phyloP scores from a whole-genome alignment of 1,140 invertebrate species.

The Sipha flava region DNA sequence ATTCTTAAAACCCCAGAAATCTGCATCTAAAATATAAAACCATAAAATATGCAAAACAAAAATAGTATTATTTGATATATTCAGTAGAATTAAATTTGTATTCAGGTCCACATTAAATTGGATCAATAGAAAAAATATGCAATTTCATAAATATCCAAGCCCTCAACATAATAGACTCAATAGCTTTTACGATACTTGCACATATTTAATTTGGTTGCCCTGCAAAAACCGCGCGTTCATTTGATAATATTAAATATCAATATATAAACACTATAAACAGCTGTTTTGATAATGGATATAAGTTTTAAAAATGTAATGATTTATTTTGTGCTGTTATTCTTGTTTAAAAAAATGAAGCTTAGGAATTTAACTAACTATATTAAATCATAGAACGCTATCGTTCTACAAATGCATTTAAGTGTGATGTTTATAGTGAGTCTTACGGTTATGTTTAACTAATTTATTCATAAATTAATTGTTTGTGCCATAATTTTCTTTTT shows the following conservation, averaged over 20 bases:
- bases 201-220: background rate
- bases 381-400: background rate
- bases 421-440: background rate
- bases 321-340: background rate
- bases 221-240: background rate
- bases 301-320: background rate
- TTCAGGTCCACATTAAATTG: too few species aligned
- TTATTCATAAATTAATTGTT: background rate
- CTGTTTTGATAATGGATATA: background rate
- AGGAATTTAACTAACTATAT: background rate
- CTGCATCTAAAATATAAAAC: too few species aligned
- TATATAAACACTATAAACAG: background rate
- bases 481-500: background rate
- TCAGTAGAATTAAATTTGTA: too few species aligned
- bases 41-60: too few species aligned
- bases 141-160: too few species aligned
- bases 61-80: too few species aligned
- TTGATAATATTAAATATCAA: background rate
- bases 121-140: too few species aligned
- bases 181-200: background rate
- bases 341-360: background rate
- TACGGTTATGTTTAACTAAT: background rate
- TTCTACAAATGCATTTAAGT: slow-evolving; percentile 10
- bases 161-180: too few species aligned
- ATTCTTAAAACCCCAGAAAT: too few species aligned